Percentiles rank a stretch among this genome's conserved stretches.
These are phyloP conservation scores for Mirza zaza DNA, from an alignment of 2,113 vertebrate species.

Conservation along the genomic window DNA sequence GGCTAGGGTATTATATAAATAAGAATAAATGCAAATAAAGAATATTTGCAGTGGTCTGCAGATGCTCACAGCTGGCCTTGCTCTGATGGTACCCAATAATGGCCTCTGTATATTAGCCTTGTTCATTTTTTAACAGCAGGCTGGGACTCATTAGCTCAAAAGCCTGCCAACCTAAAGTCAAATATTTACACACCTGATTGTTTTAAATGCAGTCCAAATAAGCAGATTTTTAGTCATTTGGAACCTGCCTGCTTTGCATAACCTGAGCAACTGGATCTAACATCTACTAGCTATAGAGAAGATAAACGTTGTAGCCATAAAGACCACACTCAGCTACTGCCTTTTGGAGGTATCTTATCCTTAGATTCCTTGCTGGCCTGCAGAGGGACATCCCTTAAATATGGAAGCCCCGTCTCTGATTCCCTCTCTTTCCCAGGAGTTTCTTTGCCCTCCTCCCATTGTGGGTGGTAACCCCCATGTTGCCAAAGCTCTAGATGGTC, in stretches of 20 bases:
- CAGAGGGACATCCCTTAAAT: background rate
- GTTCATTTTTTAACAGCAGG: background rate
- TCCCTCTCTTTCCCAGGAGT: fast-evolving
- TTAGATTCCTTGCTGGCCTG: background rate
- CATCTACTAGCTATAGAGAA: background rate
- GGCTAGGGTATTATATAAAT: background rate
- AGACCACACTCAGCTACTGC: background rate
- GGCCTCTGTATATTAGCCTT: fast-evolving
- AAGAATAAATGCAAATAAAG: too few relatives aligned
- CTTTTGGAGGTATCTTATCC: background rate
- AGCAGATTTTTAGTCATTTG: background rate
- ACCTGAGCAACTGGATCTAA: background rate
- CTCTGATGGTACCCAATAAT: background rate
- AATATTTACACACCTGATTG: background rate
- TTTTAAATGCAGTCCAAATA: background rate
- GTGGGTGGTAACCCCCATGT: fast-evolving
- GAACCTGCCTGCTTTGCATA: background rate
- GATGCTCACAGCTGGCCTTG: too few relatives aligned
- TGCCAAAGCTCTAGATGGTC: background rate
- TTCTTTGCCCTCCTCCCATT: background rate
- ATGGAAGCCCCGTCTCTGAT: background rate
- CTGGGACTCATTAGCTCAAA: background rate
- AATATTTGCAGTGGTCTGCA: too few relatives aligned
- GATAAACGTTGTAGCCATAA: background rate
- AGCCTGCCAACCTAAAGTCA: background rate